A percentile compares a stretch with the other conserved stretches of the same genome.
phyloP scores from a whole-genome alignment of 2,797 vertebrate species.

The Pipistrellus pipistrellus region DNA sequence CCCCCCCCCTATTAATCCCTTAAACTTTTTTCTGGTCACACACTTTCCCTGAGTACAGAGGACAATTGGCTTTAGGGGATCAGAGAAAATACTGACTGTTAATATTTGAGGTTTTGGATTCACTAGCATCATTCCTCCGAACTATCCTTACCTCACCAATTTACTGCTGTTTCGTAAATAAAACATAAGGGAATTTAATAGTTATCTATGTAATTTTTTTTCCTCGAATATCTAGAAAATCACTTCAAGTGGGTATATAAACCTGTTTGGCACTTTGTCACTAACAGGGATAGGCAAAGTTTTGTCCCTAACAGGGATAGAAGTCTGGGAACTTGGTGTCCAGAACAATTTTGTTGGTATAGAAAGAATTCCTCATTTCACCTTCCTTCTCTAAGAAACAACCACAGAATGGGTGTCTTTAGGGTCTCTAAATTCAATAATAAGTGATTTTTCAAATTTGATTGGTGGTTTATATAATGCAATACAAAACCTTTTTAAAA shows the following conservation, averaged over 20 bases:
- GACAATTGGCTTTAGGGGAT: background rate
- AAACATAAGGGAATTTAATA: conserved; percentile 15
- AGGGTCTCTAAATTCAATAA: background rate
- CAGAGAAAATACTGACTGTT: background rate
- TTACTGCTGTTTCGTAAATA: background rate
- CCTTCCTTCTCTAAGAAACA: background rate
- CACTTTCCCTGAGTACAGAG: background rate
- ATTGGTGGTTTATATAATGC: background rate
- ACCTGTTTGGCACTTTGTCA: background rate
- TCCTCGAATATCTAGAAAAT: background rate
- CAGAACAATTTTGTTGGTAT: background rate
- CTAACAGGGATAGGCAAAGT: background rate
- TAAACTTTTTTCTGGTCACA: background rate
- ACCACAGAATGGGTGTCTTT: background rate
- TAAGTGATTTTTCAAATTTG: background rate
- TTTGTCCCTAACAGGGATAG: background rate
- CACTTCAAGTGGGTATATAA: background rate
- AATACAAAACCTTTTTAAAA: background rate
- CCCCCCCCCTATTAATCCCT: background rate
- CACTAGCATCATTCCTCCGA: background rate
- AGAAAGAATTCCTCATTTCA: conserved; percentile 9
- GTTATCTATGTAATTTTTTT: background rate
- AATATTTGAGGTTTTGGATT: background rate
- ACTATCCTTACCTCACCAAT: background rate
- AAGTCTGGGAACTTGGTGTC: background rate